phyloP scores from a whole-genome alignment of 2,888 invertebrate species.

The Eilema griseolum region DNA sequence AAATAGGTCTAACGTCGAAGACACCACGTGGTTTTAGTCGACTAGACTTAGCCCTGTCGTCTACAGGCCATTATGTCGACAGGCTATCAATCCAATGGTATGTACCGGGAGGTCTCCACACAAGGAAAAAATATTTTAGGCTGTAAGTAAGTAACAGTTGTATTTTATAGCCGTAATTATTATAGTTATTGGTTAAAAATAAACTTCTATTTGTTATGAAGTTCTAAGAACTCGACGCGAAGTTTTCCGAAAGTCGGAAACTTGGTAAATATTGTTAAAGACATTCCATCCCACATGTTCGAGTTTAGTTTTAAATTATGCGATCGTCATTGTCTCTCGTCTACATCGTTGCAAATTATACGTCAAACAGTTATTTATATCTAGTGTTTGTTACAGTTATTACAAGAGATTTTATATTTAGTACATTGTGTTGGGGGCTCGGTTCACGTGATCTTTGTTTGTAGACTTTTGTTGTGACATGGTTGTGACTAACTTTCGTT shows the following conservation, averaged over 20 bases:
- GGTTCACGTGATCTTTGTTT: not conserved
- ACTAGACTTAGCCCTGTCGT: no score
- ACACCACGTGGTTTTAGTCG: no score
- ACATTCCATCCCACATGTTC: not conserved
- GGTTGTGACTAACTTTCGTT: not conserved
- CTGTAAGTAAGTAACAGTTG: no score
- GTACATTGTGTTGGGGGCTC: not conserved
- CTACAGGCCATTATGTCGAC: no score
- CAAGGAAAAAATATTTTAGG: no score
- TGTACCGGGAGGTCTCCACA: no score
- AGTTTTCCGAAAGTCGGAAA: not conserved
- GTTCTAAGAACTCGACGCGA: not conserved
- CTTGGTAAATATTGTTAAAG: not conserved
- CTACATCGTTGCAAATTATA: not conserved
- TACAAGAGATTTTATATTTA: not conserved
- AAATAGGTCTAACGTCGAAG: no score
- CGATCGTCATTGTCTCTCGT: slow-evolving; percentile 2
- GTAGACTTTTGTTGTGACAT: not conserved
- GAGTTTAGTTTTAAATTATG: slow-evolving; percentile 11
- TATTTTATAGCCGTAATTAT: not conserved
- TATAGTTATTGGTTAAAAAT: not conserved
- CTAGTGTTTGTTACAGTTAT: slow-evolving; percentile 1
- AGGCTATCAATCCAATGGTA: no score
- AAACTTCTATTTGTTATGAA: slow-evolving; percentile 1
- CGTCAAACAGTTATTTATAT: not conserved